These are phyloP conservation scores for Eutrigla gurnardus DNA, from an alignment of 2,797 vertebrate species.

Conservation along the genomic window DNA sequence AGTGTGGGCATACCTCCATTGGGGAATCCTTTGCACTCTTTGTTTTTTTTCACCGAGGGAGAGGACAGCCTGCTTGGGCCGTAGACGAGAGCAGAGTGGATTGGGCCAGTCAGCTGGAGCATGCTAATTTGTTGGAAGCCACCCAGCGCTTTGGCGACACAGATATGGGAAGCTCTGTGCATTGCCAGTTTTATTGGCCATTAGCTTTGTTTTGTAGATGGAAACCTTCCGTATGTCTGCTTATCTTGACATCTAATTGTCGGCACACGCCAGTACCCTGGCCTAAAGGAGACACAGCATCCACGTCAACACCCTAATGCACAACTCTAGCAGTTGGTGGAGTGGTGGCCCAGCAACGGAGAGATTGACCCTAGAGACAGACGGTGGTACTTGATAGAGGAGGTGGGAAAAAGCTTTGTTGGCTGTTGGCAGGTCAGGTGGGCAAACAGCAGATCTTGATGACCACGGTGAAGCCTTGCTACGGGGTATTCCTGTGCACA, in stretches of 20 bases:
- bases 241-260: slow-evolving; percentile 57
- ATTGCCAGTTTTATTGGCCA: slow-evolving; percentile 53
- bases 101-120: slow-evolving; percentile 60
- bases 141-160: slow-evolving; percentile 63
- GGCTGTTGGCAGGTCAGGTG: background rate
- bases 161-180: slow-evolving; percentile 51
- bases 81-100: slow-evolving; percentile 47
- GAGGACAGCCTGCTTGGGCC: slow-evolving; percentile 35
- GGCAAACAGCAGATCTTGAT: background rate
- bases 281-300: slow-evolving; percentile 28
- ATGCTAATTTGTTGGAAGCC: slow-evolving; percentile 69
- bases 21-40: slow-evolving; percentile 45
- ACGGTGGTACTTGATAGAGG: slow-evolving; percentile 1
- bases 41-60: slow-evolving; percentile 13
- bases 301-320: slow-evolving; percentile 29
- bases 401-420: background rate
- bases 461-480: background rate
- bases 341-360: background rate
- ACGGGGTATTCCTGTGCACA: background rate
- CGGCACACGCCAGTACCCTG: background rate
- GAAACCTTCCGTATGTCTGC: slow-evolving; percentile 38
- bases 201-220: slow-evolving; percentile 56
- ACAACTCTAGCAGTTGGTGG: background rate
- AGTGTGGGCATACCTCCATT: slow-evolving; percentile 11
- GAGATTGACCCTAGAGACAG: slow-evolving; percentile 9